Evolutionary conservation across 2,797 vertebrate species (phyloP).

Genomic region (Anas bernieri): DNA sequence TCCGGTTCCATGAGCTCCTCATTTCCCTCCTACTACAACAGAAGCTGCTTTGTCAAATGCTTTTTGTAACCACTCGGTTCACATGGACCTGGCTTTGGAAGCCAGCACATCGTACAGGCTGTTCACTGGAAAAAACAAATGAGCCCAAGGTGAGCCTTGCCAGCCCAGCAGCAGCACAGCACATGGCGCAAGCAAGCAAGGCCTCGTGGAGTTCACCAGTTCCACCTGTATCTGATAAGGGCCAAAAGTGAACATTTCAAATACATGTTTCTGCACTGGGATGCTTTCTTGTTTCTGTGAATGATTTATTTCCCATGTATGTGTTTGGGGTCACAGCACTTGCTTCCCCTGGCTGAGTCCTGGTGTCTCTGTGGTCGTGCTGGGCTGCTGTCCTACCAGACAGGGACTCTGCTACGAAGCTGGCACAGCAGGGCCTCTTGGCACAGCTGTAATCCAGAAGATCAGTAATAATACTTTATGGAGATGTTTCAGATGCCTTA

Average conservation of each 20-base stretch:
- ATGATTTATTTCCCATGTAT: constrained; percentile 48
- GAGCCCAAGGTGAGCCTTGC: background rate
- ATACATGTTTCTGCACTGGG: background rate
- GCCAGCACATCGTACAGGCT: background rate
- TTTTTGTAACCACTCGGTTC: background rate
- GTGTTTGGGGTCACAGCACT: constrained; percentile 52
- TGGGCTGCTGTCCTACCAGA: background rate
- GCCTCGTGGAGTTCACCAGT: background rate
- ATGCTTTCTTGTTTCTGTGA: constrained; percentile 42
- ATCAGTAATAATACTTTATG: constrained; percentile 37
- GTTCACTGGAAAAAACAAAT: background rate
- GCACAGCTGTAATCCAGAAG: background rate
- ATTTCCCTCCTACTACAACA: background rate
- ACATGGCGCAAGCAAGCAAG: background rate
- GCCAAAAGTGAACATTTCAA: background rate
- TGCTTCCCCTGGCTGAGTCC: constrained; percentile 29
- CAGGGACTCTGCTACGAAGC: background rate
- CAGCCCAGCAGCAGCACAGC: background rate
- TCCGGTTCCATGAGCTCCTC: background rate
- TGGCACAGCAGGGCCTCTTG: background rate
- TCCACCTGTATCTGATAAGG: background rate
- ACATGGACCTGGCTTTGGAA: background rate
- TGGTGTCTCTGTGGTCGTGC: constrained; percentile 14
- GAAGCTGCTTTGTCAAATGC: background rate
- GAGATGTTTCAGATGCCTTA: constrained; percentile 27